Evolutionary conservation across 2,888 invertebrate genomes (phyloP).

Genomic region (Lasioglossum oenotherae): DNA sequence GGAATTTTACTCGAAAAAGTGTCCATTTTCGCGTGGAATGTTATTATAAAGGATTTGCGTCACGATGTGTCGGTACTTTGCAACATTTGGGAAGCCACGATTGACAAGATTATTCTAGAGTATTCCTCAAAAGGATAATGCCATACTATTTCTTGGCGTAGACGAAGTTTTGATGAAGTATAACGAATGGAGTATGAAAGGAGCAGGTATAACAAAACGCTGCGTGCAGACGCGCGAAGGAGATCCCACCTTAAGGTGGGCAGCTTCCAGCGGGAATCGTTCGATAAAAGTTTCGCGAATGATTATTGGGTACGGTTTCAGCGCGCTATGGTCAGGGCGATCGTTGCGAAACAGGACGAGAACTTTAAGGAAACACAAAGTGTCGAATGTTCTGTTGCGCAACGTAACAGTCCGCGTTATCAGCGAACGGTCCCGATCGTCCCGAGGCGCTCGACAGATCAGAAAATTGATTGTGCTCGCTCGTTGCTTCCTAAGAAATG

Average conservation of each 20-base stretch:
- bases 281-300: conserved; percentile 3
- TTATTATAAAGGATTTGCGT: no score
- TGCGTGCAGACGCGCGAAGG: no score
- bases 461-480: conserved; percentile 31
- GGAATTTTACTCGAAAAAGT: no score
- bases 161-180: no score
- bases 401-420: not conserved
- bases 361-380: conserved; percentile 10
- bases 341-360: conserved; percentile 1
- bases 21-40: no score
- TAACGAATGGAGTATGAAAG: no score
- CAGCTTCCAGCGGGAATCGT: not conserved
- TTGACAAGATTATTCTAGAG: no score
- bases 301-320: not conserved
- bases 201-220: no score
- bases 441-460: not conserved
- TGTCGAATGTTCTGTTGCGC: not conserved
- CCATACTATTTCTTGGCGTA: no score
- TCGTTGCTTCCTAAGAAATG: conserved; percentile 26
- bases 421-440: not conserved
- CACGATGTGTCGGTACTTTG: no score
- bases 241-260: not conserved
- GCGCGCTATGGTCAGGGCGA: not conserved
- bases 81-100: no score
- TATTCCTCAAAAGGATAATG: no score